Evolutionary conservation across 1,140 invertebrate species (phyloP).

Genomic region (Eueides isabella): DNA sequence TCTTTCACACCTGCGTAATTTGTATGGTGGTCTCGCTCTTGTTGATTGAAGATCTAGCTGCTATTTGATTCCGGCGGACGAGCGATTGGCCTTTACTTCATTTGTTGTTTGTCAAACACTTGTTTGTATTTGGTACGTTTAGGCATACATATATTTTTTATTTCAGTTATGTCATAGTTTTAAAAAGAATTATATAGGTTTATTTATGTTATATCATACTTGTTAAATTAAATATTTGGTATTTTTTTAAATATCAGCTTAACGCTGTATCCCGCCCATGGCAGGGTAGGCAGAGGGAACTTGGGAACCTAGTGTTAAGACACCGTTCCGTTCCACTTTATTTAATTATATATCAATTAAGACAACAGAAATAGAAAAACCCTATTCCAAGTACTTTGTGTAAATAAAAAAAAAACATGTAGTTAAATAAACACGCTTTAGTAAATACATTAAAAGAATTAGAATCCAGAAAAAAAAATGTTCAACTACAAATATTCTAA

Average conservation of each 20-base stretch:
- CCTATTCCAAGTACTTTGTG: no score
- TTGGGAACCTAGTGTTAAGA: no score
- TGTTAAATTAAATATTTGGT: no score
- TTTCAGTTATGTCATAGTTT: background rate
- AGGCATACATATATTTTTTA: background rate
- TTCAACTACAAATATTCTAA: background rate
- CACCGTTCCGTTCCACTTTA: no score
- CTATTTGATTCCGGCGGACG: conserved; percentile 56
- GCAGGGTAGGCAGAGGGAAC: no score
- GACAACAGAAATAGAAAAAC: no score
- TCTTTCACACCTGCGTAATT: conserved; percentile 45
- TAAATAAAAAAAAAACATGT: no score
- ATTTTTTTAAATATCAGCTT: no score
- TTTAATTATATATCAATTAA: no score
- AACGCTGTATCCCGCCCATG: no score
- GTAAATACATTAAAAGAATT: background rate
- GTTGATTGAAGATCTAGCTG: conserved; percentile 64
- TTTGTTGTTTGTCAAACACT: conserved; percentile 40
- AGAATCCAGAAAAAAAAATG: background rate
- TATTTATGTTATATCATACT: background rate
- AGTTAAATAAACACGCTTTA: no score
- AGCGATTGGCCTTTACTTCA: conserved; percentile 64
- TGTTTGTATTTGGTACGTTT: conserved; percentile 20
- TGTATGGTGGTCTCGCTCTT: conserved; percentile 47
- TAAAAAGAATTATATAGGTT: background rate